phyloP scores from a whole-genome alignment of 1,140 invertebrate genomes.

The Globodera ellingtonae region DNA sequence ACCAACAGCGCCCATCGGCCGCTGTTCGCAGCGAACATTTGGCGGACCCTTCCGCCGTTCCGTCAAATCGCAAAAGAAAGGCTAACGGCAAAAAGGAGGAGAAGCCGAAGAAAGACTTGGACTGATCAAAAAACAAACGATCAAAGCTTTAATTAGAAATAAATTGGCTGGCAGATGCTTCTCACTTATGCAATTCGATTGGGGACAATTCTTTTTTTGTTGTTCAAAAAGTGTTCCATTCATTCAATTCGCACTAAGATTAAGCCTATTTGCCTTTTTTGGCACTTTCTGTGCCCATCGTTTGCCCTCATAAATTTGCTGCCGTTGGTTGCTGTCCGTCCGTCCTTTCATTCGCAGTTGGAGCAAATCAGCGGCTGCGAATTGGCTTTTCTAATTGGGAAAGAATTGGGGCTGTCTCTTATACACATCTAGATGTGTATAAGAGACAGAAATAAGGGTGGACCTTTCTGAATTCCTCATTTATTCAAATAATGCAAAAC shows the following conservation, averaged over 20 bases:
- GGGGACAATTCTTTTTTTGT: too few relatives aligned
- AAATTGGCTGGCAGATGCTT: not conserved
- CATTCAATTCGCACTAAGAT: too few relatives aligned
- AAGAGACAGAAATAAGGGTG: too few relatives aligned
- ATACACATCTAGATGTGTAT: too few relatives aligned
- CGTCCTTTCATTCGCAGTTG: not conserved
- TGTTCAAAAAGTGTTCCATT: too few relatives aligned
- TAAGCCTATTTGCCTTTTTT: too few relatives aligned
- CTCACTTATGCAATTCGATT: too few relatives aligned
- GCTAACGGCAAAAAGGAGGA: not conserved
- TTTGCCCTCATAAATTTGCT: not conserved
- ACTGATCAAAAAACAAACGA: not conserved
- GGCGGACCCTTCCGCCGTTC: too few relatives aligned
- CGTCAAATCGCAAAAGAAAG: not conserved
- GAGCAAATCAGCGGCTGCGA: not conserved
- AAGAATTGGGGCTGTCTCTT: not conserved
- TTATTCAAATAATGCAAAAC: too few relatives aligned
- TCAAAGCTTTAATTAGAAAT: not conserved
- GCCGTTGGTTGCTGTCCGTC: too few relatives aligned
- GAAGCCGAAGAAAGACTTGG: not conserved
- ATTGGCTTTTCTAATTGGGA: slow-evolving; percentile 2
- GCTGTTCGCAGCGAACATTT: not conserved
- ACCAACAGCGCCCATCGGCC: not conserved
- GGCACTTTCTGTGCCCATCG: not conserved
- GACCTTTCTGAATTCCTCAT: too few relatives aligned